Evolutionary conservation across 2,797 vertebrate species (phyloP).

Genomic region (Holocentrus rufus): DNA sequence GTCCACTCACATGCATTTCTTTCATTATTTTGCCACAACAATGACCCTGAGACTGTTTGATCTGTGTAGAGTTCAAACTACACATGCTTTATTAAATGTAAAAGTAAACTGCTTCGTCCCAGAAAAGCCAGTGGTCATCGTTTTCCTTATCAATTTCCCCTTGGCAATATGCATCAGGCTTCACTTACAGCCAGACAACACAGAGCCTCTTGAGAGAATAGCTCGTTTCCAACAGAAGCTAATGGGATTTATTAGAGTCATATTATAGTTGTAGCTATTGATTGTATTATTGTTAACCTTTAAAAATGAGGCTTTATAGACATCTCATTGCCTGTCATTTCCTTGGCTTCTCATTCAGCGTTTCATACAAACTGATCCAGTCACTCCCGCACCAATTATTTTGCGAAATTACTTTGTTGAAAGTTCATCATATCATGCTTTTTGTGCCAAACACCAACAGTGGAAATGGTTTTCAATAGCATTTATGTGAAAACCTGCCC

Average conservation of each 20-base stretch:
- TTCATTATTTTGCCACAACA: background rate
- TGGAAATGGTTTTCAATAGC: too few relatives aligned
- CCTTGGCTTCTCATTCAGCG: background rate
- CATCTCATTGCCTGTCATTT: background rate
- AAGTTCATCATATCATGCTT: too few relatives aligned
- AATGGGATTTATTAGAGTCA: background rate
- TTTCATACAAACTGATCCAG: background rate
- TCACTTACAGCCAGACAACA: background rate
- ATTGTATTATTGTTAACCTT: background rate
- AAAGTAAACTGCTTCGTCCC: background rate
- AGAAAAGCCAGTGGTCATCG: background rate
- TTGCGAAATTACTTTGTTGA: too few relatives aligned
- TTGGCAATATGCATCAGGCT: background rate
- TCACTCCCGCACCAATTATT: background rate
- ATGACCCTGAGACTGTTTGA: background rate
- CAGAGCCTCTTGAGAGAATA: background rate
- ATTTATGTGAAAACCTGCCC: too few relatives aligned
- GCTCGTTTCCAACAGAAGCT: background rate
- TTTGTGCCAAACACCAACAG: too few relatives aligned
- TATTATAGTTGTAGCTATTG: background rate
- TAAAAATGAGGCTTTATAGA: constrained; percentile 7
- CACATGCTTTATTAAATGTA: background rate
- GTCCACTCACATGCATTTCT: background rate
- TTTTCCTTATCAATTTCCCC: background rate
- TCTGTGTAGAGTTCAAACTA: background rate